Conservation (phyloP, 2,113 vertebrate species). For the Bubo blakistoni region DNA sequence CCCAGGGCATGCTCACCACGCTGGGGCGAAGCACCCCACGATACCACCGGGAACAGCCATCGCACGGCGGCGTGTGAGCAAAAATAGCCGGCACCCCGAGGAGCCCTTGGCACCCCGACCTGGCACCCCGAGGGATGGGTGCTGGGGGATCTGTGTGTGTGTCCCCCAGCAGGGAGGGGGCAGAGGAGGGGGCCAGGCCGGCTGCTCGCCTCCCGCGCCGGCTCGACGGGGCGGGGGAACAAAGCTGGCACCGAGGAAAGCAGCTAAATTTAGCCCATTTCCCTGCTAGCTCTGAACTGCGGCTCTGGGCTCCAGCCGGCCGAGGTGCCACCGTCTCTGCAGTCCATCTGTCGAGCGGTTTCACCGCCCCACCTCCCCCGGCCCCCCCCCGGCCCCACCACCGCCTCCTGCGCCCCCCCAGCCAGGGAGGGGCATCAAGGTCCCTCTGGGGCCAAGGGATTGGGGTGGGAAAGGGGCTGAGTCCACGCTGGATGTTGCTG, state of each 20-base stretch:
- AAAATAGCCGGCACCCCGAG: rapidly evolving
- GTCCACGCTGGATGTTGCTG: rapidly evolving
- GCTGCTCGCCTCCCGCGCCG: constrained; percentile 10
- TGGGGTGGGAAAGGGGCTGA: neutral
- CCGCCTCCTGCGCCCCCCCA: neutral
- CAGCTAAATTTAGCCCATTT: constrained; percentile 64
- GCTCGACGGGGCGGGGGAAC: constrained; percentile 50
- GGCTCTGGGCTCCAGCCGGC: constrained; percentile 53
- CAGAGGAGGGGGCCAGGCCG: neutral
- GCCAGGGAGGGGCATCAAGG: neutral
- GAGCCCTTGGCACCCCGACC: neutral
- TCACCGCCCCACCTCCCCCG: neutral
- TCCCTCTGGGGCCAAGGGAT: neutral
- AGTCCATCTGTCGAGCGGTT: constrained; percentile 56
- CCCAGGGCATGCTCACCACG: neutral
- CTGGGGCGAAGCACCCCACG: neutral
- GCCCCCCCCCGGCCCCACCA: neutral
- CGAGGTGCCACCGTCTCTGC: constrained; percentile 49
- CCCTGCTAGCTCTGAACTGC: constrained; percentile 57
- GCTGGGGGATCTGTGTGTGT: neutral
- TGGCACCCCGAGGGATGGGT: neutral
- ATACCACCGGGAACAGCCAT: neutral
- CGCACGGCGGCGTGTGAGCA: rapidly evolving
- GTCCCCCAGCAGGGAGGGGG: neutral
- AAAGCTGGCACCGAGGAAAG: constrained; percentile 65